These are phyloP conservation scores for Diabrotica balteata DNA, from an alignment of 2,888 invertebrate genomes.

Conservation along the genomic window DNA sequence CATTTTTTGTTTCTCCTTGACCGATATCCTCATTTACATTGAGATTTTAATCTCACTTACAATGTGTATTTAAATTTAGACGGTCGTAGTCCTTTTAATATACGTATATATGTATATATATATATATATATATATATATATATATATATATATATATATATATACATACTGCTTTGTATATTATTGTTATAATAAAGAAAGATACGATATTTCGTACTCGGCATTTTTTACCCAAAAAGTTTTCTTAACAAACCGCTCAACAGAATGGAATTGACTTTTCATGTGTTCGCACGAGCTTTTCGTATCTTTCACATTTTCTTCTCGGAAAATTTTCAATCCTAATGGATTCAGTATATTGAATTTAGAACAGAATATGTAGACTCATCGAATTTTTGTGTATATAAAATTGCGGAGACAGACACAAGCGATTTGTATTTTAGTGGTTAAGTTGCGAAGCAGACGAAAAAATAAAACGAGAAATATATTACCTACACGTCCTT, in stretches of 20 bases:
- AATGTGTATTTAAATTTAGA: too few relatives aligned
- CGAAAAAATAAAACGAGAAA: background rate
- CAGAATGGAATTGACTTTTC: constrained; percentile 22
- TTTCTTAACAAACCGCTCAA: constrained; percentile 11
- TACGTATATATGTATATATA: too few relatives aligned
- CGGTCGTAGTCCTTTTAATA: too few relatives aligned
- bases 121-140: too few relatives aligned
- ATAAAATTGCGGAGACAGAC: constrained; percentile 21
- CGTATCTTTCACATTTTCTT: constrained; percentile 17
- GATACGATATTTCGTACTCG: too few relatives aligned
- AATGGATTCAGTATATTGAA: constrained; percentile 24
- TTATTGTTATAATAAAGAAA: too few relatives aligned
- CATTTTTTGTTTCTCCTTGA: too few relatives aligned
- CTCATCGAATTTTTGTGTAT: constrained; percentile 24
- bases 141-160: too few relatives aligned
- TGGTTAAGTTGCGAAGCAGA: constrained; percentile 13
- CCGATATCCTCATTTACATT: too few relatives aligned
- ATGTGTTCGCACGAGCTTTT: constrained; percentile 9
- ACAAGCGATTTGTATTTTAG: constrained; percentile 21
- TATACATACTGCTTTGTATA: too few relatives aligned
- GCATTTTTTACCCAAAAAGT: background rate
- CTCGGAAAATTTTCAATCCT: constrained; percentile 10
- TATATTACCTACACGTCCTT: too few relatives aligned
- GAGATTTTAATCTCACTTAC: too few relatives aligned
- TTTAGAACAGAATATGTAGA: constrained; percentile 21